Evolutionary conservation across 2,888 invertebrate species (phyloP).

Genomic region (Diadegma fenestrale): DNA sequence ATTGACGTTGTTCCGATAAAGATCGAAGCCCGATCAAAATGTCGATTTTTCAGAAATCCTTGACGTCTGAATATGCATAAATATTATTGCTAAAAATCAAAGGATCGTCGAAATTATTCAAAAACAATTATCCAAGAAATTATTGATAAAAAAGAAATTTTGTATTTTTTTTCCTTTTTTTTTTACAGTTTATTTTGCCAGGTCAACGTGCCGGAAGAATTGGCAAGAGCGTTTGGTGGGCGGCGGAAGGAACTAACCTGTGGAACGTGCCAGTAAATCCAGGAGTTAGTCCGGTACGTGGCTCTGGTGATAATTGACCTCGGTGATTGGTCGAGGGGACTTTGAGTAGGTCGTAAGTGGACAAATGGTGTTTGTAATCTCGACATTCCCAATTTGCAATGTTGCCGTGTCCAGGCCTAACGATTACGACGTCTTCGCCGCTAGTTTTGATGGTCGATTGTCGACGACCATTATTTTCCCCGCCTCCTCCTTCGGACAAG

Average conservation of each 20-base stretch:
- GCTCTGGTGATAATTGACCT: constrained; percentile 71
- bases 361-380: constrained; percentile 82
- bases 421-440: constrained; percentile 58
- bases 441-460: constrained; percentile 64
- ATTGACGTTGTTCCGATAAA: neutral
- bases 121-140: neutral
- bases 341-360: constrained; percentile 82
- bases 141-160: neutral
- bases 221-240: neutral
- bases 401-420: constrained; percentile 70
- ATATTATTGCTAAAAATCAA: neutral
- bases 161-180: neutral
- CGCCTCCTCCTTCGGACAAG: constrained; percentile 82
- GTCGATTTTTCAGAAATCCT: no score
- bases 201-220: neutral
- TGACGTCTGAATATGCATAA: neutral
- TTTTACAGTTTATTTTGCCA: neutral
- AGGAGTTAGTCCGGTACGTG: constrained; percentile 73
- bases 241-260: constrained; percentile 75
- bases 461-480: constrained; percentile 71
- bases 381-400: constrained; percentile 76
- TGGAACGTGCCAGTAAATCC: constrained; percentile 76
- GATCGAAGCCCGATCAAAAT: neutral
- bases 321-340: constrained; percentile 78
- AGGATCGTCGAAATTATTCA: neutral